Conservation (phyloP, 2,797 vertebrate genomes). For the Alca torda region DNA sequence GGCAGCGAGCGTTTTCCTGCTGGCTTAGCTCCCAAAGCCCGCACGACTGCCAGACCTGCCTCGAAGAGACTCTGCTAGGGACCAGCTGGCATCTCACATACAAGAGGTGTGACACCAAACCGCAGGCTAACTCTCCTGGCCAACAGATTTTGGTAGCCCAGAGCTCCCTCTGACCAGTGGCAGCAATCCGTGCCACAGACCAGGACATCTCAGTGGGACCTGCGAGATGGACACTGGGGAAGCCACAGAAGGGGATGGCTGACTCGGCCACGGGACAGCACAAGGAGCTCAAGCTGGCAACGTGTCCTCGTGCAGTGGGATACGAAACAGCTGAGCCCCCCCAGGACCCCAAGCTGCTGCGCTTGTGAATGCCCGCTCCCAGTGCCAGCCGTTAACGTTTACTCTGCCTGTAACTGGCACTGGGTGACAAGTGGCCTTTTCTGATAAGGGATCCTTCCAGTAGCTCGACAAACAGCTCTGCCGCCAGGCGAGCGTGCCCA, state of each 20-base stretch:
- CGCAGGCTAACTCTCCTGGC: not conserved
- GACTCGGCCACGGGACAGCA: rapidly evolving
- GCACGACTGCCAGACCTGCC: rapidly evolving
- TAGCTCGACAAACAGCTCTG: not conserved
- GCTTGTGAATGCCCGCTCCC: not conserved
- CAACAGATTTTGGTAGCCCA: not conserved
- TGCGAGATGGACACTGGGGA: rapidly evolving
- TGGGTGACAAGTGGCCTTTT: not conserved
- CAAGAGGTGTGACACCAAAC: not conserved
- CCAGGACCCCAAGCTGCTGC: not conserved
- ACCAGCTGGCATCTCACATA: not conserved
- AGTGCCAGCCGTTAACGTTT: not conserved
- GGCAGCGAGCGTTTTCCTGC: not conserved
- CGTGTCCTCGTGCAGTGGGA: rapidly evolving
- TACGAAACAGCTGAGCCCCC: rapidly evolving
- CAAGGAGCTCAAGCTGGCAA: not conserved
- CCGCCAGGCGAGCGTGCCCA: not conserved
- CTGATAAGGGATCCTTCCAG: constrained; percentile 15
- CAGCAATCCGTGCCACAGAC: no score
- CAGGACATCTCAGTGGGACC: not conserved
- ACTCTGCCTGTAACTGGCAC: not conserved
- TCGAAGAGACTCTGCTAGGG: not conserved
- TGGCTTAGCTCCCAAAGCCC: not conserved
- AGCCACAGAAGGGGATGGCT: not conserved
- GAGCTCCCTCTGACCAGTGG: not conserved